phyloP scores from a whole-genome alignment of 2,797 vertebrate species.

The Sebastes baramenuke region DNA sequence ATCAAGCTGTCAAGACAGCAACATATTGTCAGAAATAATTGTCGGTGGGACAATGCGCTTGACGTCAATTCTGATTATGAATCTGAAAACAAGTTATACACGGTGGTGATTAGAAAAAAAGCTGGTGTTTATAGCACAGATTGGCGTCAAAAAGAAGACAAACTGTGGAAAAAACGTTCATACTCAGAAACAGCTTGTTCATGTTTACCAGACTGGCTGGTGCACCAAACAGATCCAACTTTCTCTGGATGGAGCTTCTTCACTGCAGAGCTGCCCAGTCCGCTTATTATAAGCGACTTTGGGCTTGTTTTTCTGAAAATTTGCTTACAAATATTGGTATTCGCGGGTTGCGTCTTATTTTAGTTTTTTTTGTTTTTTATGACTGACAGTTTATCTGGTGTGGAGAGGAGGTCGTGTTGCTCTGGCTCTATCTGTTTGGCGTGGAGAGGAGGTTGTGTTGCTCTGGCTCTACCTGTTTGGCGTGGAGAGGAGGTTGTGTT shows the following conservation, averaged over 20 bases:
- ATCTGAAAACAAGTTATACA: neutral
- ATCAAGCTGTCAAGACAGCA: neutral
- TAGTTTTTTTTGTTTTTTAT: too few relatives aligned
- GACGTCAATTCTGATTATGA: neutral
- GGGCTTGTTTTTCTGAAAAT: too few relatives aligned
- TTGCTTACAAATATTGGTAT: too few relatives aligned
- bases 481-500: too few relatives aligned
- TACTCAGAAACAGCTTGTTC: conserved; percentile 1
- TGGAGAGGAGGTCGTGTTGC: too few relatives aligned
- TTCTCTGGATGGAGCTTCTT: neutral
- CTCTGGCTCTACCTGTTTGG: too few relatives aligned
- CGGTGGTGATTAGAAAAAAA: neutral
- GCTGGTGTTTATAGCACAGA: neutral
- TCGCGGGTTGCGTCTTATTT: too few relatives aligned
- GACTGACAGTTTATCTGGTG: too few relatives aligned
- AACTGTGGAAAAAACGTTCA: neutral
- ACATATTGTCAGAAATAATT: conserved; percentile 22
- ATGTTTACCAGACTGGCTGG: neutral
- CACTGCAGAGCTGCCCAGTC: neutral
- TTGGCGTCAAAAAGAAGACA: neutral
- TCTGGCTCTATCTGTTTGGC: too few relatives aligned
- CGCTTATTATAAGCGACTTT: too few relatives aligned
- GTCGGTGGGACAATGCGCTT: neutral
- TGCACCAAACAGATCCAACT: conserved; percentile 1
- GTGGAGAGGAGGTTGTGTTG: too few relatives aligned